phyloP scores from a whole-genome alignment of 2,113 vertebrate genomes.

The Myocastor coypus region DNA sequence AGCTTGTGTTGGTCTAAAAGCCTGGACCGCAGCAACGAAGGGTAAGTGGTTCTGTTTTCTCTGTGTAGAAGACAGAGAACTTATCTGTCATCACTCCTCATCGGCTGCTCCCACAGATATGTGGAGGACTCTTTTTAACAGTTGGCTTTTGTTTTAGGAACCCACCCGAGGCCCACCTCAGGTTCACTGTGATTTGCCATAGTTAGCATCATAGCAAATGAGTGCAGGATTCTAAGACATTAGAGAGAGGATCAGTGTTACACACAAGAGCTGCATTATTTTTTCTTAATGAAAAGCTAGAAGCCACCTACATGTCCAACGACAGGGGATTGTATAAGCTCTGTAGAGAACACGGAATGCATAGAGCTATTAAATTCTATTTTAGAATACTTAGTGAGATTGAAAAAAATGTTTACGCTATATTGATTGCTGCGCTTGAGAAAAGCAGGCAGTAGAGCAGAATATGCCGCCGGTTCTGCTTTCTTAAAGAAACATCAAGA shows the following conservation, averaged over 20 bases:
- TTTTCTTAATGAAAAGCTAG: neutral
- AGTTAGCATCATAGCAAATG: neutral
- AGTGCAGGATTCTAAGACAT: neutral
- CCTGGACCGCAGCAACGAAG: neutral
- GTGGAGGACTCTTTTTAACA: slow-evolving; percentile 11
- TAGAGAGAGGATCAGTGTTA: neutral
- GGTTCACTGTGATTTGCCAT: neutral
- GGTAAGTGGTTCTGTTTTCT: neutral
- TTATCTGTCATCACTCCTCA: neutral
- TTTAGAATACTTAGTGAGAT: slow-evolving; percentile 35
- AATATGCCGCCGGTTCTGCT: neutral
- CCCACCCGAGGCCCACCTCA: neutral
- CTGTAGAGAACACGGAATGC: neutral
- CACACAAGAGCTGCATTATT: neutral
- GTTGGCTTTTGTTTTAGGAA: neutral
- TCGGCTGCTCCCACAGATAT: neutral
- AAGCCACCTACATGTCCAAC: neutral
- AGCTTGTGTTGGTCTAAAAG: neutral
- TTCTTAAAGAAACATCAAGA: neutral
- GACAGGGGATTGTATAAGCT: neutral
- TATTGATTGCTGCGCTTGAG: neutral
- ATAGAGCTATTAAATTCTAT: neutral
- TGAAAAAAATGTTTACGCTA: neutral
- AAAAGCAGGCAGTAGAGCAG: neutral
- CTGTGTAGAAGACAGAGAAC: neutral